Evolutionary conservation across 2,113 vertebrate genomes (phyloP).

Genomic region (Erythrocercus mccallii): DNA sequence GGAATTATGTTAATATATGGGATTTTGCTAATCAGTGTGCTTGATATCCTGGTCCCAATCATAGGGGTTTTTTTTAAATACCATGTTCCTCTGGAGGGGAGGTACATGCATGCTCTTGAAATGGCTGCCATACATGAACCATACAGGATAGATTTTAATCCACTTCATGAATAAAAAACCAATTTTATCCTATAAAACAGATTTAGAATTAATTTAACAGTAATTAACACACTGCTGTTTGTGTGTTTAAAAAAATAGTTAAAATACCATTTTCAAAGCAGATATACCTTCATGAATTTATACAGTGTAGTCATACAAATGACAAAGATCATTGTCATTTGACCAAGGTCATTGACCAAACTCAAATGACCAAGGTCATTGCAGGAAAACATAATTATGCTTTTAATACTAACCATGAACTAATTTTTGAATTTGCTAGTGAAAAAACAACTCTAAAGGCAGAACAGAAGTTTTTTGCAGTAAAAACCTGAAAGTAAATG

Average conservation of each 20-base stretch:
- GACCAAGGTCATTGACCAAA: not conserved
- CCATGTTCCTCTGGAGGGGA: not conserved
- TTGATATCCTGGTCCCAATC: not conserved
- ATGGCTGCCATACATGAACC: not conserved
- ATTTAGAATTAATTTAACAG: not conserved
- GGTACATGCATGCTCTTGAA: not conserved
- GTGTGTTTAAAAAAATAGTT: not conserved
- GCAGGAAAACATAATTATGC: not conserved
- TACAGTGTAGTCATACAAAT: not conserved
- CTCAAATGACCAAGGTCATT: not conserved
- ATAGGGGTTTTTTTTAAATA: rapidly evolving
- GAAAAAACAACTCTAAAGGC: not conserved
- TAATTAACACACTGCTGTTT: not conserved
- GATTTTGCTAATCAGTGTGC: not conserved
- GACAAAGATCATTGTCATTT: not conserved
- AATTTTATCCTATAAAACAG: not conserved
- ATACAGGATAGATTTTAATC: not conserved
- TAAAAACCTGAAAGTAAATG: not conserved
- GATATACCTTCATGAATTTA: rapidly evolving
- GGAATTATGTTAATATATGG: not conserved
- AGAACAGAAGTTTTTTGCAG: not conserved
- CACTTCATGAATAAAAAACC: not conserved
- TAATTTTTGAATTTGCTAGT: not conserved
- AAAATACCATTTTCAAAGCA: not conserved
- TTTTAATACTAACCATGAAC: not conserved